Conservation (phyloP, 2,797 vertebrate genomes). For the Chromobotia macracanthus region DNA sequence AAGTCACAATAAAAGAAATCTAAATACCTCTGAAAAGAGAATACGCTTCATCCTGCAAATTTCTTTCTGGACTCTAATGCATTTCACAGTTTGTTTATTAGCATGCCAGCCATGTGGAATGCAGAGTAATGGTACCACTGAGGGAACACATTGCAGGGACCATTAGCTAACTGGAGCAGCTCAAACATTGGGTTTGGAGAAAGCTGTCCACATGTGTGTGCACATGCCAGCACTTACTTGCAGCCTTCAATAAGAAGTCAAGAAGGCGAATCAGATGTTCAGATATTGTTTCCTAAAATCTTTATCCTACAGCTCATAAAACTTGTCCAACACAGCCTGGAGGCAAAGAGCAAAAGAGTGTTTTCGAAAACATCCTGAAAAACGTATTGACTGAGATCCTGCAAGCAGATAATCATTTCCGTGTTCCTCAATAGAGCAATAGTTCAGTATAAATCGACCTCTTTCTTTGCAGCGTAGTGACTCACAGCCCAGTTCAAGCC, state of each 20-base stretch:
- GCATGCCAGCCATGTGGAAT: conserved; percentile 64
- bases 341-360: conserved; percentile 13
- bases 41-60: conserved; percentile 48
- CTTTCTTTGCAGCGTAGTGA: conserved; percentile 53
- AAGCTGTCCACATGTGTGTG: conserved; percentile 29
- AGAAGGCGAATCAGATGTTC: neutral
- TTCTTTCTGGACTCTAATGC: conserved; percentile 61
- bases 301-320: neutral
- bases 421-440: conserved; percentile 45
- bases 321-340: conserved; percentile 19
- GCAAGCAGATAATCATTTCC: conserved; percentile 55
- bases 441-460: conserved; percentile 55
- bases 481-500: conserved; percentile 52
- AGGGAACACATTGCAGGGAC: conserved; percentile 62
- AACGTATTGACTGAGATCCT: conserved; percentile 44
- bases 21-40: conserved; percentile 49
- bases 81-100: conserved; percentile 66
- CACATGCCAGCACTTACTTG: neutral
- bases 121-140: conserved; percentile 65
- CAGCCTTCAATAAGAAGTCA: neutral
- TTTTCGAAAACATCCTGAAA: conserved; percentile 28
- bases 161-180: conserved; percentile 66
- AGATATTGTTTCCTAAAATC: neutral
- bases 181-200: conserved; percentile 45
- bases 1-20: conserved; percentile 45